These are phyloP conservation scores for Limanda limanda DNA, from an alignment of 2,113 vertebrate species.

Conservation along the genomic window DNA sequence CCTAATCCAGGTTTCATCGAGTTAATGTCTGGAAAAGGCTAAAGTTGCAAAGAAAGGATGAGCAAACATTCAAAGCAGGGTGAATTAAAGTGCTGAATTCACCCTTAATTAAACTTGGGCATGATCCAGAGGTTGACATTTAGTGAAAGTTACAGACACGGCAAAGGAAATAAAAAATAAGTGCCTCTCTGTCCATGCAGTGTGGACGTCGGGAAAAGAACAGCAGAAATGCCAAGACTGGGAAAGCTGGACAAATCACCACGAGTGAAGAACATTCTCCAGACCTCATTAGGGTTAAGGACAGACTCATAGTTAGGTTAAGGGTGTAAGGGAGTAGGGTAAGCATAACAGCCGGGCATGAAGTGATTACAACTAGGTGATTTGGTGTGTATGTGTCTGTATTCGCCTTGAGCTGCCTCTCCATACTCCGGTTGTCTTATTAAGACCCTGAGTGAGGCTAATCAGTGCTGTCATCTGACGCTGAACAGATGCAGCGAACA, in stretches of 20 bases:
- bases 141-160: constrained; percentile 13
- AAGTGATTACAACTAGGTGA: constrained; percentile 60
- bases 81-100: constrained; percentile 20
- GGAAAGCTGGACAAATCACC: constrained; percentile 38
- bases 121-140: constrained; percentile 27
- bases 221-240: constrained; percentile 29
- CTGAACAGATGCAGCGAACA: constrained; percentile 82
- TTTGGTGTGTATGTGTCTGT: constrained; percentile 60
- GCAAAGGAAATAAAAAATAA: constrained; percentile 34
- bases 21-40: not conserved
- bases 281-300: constrained; percentile 70
- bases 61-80: not conserved
- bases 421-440: constrained; percentile 77
- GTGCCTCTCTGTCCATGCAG: constrained; percentile 19
- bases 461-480: constrained; percentile 82
- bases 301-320: constrained; percentile 56
- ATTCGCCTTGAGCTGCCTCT: constrained; percentile 57
- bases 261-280: constrained; percentile 51
- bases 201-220: constrained; percentile 1
- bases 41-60: not conserved
- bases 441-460: constrained; percentile 81
- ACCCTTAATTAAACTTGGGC: not conserved
- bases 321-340: constrained; percentile 34
- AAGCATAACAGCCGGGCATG: constrained; percentile 48
- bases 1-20: not conserved